Base-by-base conservation (phyloP, 2,888 invertebrate species). In the Anthophora plumipes region DNA sequence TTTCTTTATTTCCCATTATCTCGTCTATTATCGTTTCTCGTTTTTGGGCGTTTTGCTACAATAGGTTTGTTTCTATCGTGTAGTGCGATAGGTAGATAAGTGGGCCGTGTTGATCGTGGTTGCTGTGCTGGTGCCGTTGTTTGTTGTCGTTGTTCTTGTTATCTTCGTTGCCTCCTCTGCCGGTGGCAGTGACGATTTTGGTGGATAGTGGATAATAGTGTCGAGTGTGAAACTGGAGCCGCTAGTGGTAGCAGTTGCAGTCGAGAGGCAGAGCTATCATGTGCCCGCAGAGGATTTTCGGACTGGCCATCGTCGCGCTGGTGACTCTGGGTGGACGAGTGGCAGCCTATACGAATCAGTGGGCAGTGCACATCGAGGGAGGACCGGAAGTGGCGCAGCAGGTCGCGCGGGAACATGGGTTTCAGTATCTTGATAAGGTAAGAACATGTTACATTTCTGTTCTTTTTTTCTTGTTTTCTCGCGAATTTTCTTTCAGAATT, bases 281-380 rank as follows among this genome's bases (percentile, higher is more conserved):
- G 91, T 90, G 91, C 89, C 86, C 89, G 85, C 88, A 85, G 87
- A 89, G 90, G 90, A 90, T 91, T 87, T 84, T 90, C 80, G 89
- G 87, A 87, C 85, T 90, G 80, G 87, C 88, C 84, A 72, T 90
- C 71, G 78, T 89, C 81, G 82, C 84, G 79, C 77, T 90, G 72
- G 81, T 88, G 77, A 88, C 87, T 72, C 82, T 88, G 54, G 84
- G 85, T 63, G 89, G 86, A 78, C 83, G 83, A 71, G 88, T 84
- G 63, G 83, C 86, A 64, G 91, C 90, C 64, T 96, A 94, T 91
- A 94, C 95, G 54, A 95, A 95, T 90, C 95, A 95, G 91, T 96
- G 95, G 95, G 96, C 95, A 43, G 94, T 95, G 14, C 94, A 94
- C 88, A 94, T 96, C 83, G 92, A 93, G 50, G 95, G 95, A 50